phyloP scores from a whole-genome alignment of 2,888 invertebrate genomes.

The Xestia xanthographa region DNA sequence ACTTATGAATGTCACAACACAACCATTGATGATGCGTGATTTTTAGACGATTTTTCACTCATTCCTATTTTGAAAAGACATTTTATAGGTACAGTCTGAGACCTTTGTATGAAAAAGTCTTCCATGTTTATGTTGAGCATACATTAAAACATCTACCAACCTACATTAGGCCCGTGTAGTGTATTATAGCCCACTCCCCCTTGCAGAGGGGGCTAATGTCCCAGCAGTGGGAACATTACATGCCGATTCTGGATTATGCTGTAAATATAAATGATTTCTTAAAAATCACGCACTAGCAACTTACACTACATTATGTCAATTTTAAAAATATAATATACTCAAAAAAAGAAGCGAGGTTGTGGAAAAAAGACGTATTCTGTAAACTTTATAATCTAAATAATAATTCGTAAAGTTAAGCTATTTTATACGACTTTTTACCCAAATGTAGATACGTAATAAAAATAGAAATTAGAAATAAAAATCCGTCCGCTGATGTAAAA shows the following conservation, averaged over 20 bases:
- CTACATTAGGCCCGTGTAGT: too few relatives aligned
- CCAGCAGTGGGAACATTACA: too few relatives aligned
- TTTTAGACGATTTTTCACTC: not conserved
- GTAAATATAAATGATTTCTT: not conserved
- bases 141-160: not conserved
- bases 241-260: not conserved
- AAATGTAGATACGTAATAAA: slow-evolving; percentile 84
- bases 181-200: too few relatives aligned
- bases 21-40: slow-evolving; percentile 44
- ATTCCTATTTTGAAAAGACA: not conserved
- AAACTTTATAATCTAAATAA: slow-evolving; percentile 41
- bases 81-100: too few relatives aligned
- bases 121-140: not conserved
- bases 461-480: slow-evolving; percentile 72
- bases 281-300: slow-evolving; percentile 17
- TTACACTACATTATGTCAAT: slow-evolving; percentile 41
- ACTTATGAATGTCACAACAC: slow-evolving; percentile 59
- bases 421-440: slow-evolving; percentile 78
- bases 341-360: slow-evolving; percentile 45
- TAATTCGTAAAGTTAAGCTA: slow-evolving; percentile 52
- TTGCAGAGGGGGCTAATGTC: too few relatives aligned
- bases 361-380: slow-evolving; percentile 50
- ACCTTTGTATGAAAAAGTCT: not conserved
- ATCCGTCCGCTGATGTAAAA: slow-evolving; percentile 75
- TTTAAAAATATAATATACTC: slow-evolving; percentile 44